Conservation (phyloP, 2,888 invertebrate species). For the Allacma fusca region DNA sequence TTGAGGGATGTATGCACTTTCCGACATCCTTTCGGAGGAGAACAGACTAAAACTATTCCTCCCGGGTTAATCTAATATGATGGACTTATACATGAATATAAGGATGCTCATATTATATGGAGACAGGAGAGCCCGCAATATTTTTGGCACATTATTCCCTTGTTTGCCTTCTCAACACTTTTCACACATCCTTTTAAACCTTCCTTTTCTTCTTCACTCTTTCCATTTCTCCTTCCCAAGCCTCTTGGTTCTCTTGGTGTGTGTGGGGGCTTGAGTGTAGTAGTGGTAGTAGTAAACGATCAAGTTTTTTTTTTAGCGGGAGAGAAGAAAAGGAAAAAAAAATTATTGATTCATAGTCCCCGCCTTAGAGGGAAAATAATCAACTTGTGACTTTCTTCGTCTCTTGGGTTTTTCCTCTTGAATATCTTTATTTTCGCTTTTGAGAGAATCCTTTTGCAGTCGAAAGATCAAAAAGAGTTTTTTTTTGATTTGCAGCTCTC, state of each 20-base stretch:
- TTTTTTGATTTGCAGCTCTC: not conserved
- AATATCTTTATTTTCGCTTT: conserved; percentile 11
- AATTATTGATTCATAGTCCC: conserved; percentile 28
- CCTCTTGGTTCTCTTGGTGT: no score
- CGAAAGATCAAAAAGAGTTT: conserved; percentile 39
- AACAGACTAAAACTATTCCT: not conserved
- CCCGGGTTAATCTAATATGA: not conserved
- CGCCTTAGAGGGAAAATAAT: conserved; percentile 21
- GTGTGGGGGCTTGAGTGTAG: no score
- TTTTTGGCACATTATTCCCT: not conserved
- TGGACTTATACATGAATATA: not conserved
- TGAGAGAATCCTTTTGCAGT: conserved; percentile 26
- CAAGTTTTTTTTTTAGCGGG: conserved; percentile 3
- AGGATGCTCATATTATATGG: not conserved
- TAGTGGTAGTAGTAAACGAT: not conserved
- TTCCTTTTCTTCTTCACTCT: not conserved
- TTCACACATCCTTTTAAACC: not conserved
- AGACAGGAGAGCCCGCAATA: not conserved
- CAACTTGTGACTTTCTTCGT: conserved; percentile 32
- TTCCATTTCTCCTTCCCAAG: not conserved
- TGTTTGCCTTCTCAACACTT: not conserved
- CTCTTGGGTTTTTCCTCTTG: conserved; percentile 4
- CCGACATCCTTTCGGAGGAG: not conserved
- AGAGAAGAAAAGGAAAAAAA: conserved; percentile 4
- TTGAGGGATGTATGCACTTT: not conserved